These are phyloP conservation scores for Tetropium fuscum DNA, from an alignment of 2,888 invertebrate species.

Conservation along the genomic window DNA sequence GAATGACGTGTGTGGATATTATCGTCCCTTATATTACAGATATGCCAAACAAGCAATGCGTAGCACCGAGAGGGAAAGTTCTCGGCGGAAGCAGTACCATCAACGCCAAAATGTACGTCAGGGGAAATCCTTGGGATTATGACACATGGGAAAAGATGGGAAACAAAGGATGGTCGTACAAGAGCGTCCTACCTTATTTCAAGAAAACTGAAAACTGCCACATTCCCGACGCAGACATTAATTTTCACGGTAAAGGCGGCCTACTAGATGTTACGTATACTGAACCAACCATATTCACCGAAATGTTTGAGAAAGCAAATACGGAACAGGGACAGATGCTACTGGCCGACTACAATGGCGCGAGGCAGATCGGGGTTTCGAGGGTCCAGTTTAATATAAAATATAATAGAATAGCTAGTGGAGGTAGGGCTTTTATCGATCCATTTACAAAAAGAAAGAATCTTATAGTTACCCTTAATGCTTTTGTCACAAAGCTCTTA, in stretches of 20 bases:
- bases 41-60: conserved; percentile 68
- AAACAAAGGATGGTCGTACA: conserved; percentile 69
- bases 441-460: conserved; percentile 72
- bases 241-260: conserved; percentile 77
- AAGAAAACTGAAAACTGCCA: conserved; percentile 60
- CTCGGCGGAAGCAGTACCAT: conserved; percentile 68
- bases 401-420: conserved; percentile 80
- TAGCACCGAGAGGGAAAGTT: conserved; percentile 66
- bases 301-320: conserved; percentile 80
- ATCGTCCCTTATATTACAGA: too few relatives aligned
- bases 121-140: conserved; percentile 76
- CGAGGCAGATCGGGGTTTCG: conserved; percentile 47
- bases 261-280: conserved; percentile 80
- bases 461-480: conserved; percentile 80
- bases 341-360: conserved; percentile 82
- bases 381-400: conserved; percentile 78
- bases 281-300: conserved; percentile 73
- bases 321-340: conserved; percentile 82
- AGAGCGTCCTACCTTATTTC: conserved; percentile 65
- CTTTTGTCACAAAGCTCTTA: conserved; percentile 78
- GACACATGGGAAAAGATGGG: conserved; percentile 73
- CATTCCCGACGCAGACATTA: conserved; percentile 65
- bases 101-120: conserved; percentile 70
- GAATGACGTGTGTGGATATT: too few relatives aligned
- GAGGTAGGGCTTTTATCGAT: background rate